Evolutionary conservation across 2,888 invertebrate genomes (phyloP), one percentile per base, ranked within the genome.

Genomic region (Zaprionus lineosus): DNA sequence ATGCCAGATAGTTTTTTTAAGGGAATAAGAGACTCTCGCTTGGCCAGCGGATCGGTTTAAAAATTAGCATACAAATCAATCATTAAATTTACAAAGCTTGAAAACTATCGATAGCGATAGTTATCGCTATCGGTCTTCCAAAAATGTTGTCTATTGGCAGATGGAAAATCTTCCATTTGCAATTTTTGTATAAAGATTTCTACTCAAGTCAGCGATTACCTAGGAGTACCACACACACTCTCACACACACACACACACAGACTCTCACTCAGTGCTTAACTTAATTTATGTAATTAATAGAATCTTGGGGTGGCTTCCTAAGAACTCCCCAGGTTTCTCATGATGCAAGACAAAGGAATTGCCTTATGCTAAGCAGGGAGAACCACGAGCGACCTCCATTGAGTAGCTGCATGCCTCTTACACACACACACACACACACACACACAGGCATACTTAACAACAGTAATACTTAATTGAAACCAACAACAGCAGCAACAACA

Each of bases 401-500:
- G 82, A 69, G 61, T 64, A 60, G 55, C 65, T 81, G 75, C 71
- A 74, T 64, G 65, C 74, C 86, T 84, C 74, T 59, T 74, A 82
- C 74, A 78, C 62, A 56, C 29, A 51, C 11, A 24, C 64, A 59
- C 65, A 63, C 65, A 24, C 8, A 24, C 24, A 3, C 24, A 24
- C 64, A 65, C 60, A n/a, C 33, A 52, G n/a, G 28, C 65, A 59
- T 51, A 63, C 65, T 63, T 51, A 55, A 40, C 53, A 61, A 33
- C 31, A 28, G 41, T 51, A 39, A 51, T 55, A 76, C 60, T 84
- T 84, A 77, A 84, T 77, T 84, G 84, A 77, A 77, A 84, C 81
- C 75, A 66, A 72, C 72, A 50, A 50, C 36, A 55, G 29, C 68
- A 57, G 31, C 51, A 53, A 26, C 40, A 41, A 8, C 16, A 34